Evolutionary conservation across 1,140 invertebrate genomes (phyloP), one percentile per base, ranked within the genome.

Genomic region (Homarus americanus): DNA sequence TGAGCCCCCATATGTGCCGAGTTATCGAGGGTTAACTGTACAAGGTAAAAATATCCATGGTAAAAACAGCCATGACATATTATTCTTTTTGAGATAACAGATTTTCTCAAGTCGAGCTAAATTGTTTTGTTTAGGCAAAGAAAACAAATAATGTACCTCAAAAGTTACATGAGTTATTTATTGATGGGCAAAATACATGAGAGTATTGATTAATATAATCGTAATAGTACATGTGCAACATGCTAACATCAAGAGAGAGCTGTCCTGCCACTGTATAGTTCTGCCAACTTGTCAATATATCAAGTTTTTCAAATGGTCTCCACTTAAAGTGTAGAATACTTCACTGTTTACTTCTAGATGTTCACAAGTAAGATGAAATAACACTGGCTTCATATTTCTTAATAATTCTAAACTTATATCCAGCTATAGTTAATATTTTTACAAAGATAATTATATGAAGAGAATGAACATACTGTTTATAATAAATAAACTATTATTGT

Each of bases 221-320:
- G 88, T 92, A 91, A 91, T 84, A 58, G 82, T 91, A 86, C 85
- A 86, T 92, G 89, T 91, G 83, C 87, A 86, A 92, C 92, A 90
- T 92, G 87, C 91, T 92, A 85, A 84, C 84, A 89, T 87, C 76
- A 80, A 83, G 63, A 53, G 66, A 53, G 58, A 89, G 75, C 92
- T 75, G 58, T 84, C 85, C 44, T 69, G 78, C 72, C 83, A 53
- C 72, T 32, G 32, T 63, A 24, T 32, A 69, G 63, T 69, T 7
- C 76, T 79, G 40, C 76, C 76, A 49, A 79, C 76, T 38, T 28
- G 40, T 79, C 66, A 75, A 85, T 49, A 85, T 85, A 49, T 58
- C 72, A 53, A 41, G 69, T 63, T 82, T 85, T 75, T 73, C 53
- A 85, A 84, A 73, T 72, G 69, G 66, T 73, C 83, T 73, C 83